Conservation (phyloP, 2,797 vertebrate genomes). For the Antennarius maculatus region DNA sequence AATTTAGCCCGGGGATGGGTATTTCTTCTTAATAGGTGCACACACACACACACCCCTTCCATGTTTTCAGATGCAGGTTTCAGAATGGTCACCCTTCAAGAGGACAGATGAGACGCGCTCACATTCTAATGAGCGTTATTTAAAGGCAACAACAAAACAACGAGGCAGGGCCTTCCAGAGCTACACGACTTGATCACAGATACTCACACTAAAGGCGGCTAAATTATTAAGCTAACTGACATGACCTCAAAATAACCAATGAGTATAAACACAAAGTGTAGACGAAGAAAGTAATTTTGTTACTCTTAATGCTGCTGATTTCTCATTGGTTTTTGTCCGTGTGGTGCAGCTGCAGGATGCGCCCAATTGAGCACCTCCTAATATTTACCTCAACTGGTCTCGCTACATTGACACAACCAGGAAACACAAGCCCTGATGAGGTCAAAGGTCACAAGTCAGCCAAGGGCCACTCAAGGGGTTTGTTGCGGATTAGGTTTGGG, state of each 20-base stretch:
- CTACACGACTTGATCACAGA: slow-evolving; percentile 26
- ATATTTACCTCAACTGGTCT: slow-evolving; percentile 43
- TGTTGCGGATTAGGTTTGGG: slow-evolving; percentile 57
- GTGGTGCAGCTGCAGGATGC: slow-evolving; percentile 30
- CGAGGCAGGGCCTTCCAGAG: slow-evolving; percentile 29
- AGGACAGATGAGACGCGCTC: slow-evolving; percentile 63
- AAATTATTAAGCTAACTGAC: slow-evolving; percentile 46
- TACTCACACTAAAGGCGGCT: slow-evolving; percentile 15
- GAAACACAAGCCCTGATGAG: slow-evolving; percentile 42
- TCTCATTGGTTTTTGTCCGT: slow-evolving; percentile 1
- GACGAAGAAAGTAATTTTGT: not conserved
- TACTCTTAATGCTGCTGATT: slow-evolving; percentile 2
- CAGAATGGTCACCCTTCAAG: slow-evolving; percentile 68
- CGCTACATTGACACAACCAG: slow-evolving; percentile 21
- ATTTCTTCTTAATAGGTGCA: slow-evolving; percentile 62
- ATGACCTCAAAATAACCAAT: slow-evolving; percentile 7
- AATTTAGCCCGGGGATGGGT: slow-evolving; percentile 59
- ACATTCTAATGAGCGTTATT: slow-evolving; percentile 72
- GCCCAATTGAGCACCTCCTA: slow-evolving; percentile 17
- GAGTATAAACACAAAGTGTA: slow-evolving; percentile 1
- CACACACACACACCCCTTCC: too few species aligned
- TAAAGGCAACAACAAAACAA: slow-evolving; percentile 36
- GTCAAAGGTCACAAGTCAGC: slow-evolving; percentile 63
- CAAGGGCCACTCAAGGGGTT: slow-evolving; percentile 55
- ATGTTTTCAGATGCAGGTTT: slow-evolving; percentile 63